phyloP scores from a whole-genome alignment of 2,888 invertebrate genomes.

The Oegoconia quadripuncta region DNA sequence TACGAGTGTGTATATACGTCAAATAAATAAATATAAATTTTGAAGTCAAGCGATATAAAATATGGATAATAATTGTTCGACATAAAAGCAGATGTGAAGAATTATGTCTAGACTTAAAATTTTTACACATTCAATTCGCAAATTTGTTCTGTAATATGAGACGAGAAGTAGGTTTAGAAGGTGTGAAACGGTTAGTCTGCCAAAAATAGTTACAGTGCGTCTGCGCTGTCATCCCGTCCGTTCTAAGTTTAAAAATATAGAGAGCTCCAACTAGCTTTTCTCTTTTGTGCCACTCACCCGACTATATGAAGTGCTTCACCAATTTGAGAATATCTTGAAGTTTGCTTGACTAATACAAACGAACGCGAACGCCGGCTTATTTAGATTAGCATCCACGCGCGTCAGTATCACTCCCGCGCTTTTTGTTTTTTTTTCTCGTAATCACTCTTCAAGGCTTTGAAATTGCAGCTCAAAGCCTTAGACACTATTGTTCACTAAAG shows the following conservation, averaged over 20 bases:
- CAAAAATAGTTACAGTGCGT: slow-evolving; percentile 62
- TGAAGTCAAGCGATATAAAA: too few species aligned
- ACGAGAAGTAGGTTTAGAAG: slow-evolving; percentile 61
- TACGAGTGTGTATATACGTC: too few species aligned
- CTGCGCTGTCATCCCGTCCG: slow-evolving; percentile 59
- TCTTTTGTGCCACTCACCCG: slow-evolving; percentile 67
- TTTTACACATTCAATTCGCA: slow-evolving; percentile 28
- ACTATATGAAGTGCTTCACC: slow-evolving; percentile 6
- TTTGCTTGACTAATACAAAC: slow-evolving; percentile 60
- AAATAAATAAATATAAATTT: too few species aligned
- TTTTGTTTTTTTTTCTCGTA: slow-evolving; percentile 29
- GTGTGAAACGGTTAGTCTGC: slow-evolving; percentile 55
- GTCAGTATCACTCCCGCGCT: slow-evolving; percentile 47
- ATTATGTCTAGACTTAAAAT: too few species aligned
- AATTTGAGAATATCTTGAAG: slow-evolving; percentile 41
- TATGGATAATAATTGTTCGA: too few species aligned
- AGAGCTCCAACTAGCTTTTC: slow-evolving; percentile 41
- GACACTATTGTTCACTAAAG: slow-evolving; percentile 28
- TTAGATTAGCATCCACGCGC: slow-evolving; percentile 47
- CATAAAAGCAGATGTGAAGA: too few species aligned
- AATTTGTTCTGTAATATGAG: slow-evolving; percentile 58
- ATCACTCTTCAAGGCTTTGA: slow-evolving; percentile 28
- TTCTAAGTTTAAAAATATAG: slow-evolving; percentile 65
- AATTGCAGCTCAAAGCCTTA: slow-evolving; percentile 23
- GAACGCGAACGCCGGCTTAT: slow-evolving; percentile 56